phyloP scores from a whole-genome alignment of 2,113 vertebrate species.

The Phodopus roborovskii region DNA sequence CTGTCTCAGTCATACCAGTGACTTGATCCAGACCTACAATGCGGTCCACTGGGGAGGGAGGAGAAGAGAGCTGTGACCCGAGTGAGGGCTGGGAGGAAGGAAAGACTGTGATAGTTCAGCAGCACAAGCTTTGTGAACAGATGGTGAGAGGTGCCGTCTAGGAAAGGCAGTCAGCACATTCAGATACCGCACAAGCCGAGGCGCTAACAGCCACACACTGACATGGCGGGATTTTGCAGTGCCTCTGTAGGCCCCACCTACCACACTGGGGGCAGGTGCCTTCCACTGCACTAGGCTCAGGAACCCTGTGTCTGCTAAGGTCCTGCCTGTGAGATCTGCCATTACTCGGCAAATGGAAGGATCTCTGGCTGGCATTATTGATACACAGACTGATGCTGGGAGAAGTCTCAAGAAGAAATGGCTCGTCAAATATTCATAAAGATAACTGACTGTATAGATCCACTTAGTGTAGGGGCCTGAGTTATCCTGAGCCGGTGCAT shows the following conservation, averaged over 20 bases:
- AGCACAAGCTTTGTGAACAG: slow-evolving; percentile 85
- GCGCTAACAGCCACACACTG: slow-evolving; percentile 83
- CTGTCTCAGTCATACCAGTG: slow-evolving; percentile 97
- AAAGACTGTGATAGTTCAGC: slow-evolving; percentile 60
- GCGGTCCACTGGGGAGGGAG: slow-evolving; percentile 92
- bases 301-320: background rate
- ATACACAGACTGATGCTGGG: slow-evolving; percentile 59
- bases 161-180: slow-evolving; percentile 80
- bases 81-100: background rate
- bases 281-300: background rate
- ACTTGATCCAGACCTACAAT: slow-evolving; percentile 99
- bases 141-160: slow-evolving; percentile 74
- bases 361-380: slow-evolving; percentile 23
- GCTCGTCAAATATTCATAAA: background rate
- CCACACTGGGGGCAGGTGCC: slow-evolving; percentile 64
- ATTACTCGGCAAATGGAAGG: slow-evolving; percentile 13
- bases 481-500: background rate
- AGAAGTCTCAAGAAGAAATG: slow-evolving; percentile 31
- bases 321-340: background rate
- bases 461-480: background rate
- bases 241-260: slow-evolving; percentile 59
- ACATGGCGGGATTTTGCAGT: slow-evolving; percentile 70
- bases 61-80: background rate
- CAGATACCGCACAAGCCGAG: slow-evolving; percentile 83
- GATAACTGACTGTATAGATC: background rate